Conservation (phyloP, 2,113 vertebrate genomes). For the Columba livia region DNA sequence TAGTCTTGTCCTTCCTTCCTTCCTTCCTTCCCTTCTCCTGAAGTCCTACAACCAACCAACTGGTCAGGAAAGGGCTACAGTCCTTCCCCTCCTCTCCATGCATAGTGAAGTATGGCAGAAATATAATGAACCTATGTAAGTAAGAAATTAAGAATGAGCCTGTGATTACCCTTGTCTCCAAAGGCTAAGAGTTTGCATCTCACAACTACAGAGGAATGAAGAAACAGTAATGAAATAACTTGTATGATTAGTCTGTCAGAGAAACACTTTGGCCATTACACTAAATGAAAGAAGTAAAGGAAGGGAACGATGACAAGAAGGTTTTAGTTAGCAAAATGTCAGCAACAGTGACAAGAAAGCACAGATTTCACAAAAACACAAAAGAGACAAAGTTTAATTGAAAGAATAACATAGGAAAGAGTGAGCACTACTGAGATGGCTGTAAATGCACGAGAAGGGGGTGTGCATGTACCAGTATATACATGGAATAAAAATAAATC, state of each 20-base stretch:
- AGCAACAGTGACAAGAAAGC: background rate
- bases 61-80: background rate
- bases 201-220: conserved; percentile 1
- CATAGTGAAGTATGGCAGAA: background rate
- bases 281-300: background rate
- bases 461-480: background rate
- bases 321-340: background rate
- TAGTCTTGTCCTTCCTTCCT: too few relatives aligned
- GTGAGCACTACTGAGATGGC: background rate
- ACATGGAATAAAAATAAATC: background rate
- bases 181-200: background rate
- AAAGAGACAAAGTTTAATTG: background rate
- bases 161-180: conserved; percentile 15
- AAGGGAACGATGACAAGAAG: background rate
- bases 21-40: background rate
- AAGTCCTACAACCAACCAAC: background rate
- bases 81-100: background rate
- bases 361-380: background rate
- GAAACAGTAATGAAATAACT: background rate
- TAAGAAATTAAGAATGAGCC: conserved; percentile 13
- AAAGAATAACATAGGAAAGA: background rate
- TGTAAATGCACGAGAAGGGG: background rate
- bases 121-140: background rate
- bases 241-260: background rate
- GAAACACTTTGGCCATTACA: background rate